A percentile compares a stretch with the other conserved stretches of the same genome.
phyloP scores from a whole-genome alignment of 2,888 invertebrate species.

The Encarsia formosa region DNA sequence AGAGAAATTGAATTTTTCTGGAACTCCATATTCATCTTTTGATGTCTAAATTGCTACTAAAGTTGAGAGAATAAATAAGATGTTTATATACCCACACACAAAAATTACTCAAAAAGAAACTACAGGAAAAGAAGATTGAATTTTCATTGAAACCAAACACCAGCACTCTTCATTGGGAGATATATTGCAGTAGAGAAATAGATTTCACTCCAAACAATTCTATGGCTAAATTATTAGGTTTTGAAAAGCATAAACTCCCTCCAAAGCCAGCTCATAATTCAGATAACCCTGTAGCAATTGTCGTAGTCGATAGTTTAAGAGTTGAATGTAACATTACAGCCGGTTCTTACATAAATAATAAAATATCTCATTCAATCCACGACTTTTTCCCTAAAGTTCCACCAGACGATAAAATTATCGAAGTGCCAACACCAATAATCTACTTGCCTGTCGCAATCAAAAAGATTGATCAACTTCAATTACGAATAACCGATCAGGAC shows the following conservation, averaged over 20 bases:
- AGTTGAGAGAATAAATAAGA: background rate
- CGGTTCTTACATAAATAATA: background rate
- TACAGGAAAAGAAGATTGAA: background rate
- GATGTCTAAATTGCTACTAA: background rate
- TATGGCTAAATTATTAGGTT: constrained; percentile 24
- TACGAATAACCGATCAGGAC: constrained; percentile 30
- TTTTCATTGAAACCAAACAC: background rate
- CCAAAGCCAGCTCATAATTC: constrained; percentile 16
- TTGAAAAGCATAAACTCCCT: constrained; percentile 14
- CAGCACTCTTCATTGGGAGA: background rate
- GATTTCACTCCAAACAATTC: constrained; percentile 12
- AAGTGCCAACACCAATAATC: constrained; percentile 32
- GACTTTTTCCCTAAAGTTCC: constrained; percentile 16
- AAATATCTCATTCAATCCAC: background rate
- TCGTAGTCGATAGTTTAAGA: background rate
- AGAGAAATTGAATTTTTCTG: background rate
- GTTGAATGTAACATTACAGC: constrained; percentile 3
- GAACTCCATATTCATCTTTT: background rate
- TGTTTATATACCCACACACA: background rate
- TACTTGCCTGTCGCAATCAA: constrained; percentile 28
- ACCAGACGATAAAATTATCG: constrained; percentile 41
- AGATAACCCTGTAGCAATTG: background rate
- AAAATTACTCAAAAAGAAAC: no score
- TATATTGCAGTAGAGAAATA: background rate
- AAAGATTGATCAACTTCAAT: constrained; percentile 27